Conservation (phyloP, 2,888 invertebrate genomes). For the Netelia virgata region DNA sequence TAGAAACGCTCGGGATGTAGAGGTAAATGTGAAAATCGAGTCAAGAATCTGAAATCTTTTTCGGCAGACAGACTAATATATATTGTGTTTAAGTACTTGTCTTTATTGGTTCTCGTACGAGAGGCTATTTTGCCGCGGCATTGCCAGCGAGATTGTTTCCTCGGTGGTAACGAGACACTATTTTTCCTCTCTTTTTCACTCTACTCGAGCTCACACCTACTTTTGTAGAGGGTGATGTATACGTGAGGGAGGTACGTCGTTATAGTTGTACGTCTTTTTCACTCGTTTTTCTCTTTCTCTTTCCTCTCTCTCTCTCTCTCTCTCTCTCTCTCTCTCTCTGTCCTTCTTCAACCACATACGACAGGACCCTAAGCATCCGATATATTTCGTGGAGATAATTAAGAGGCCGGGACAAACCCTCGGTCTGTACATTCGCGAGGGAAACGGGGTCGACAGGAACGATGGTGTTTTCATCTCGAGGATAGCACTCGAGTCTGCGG, state of each 20-base stretch:
- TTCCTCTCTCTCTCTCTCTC: conserved; percentile 43
- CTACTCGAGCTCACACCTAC: conserved; percentile 20
- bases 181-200: conserved; percentile 55
- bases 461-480: conserved; percentile 99
- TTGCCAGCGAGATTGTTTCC: conserved; percentile 58
- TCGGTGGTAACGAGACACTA: conserved; percentile 40
- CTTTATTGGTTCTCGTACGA: conserved; percentile 50
- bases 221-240: not conserved
- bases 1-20: not conserved
- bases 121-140: conserved; percentile 48
- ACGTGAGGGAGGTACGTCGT: not conserved
- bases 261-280: conserved; percentile 21
- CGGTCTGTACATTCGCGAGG: conserved; percentile 99
- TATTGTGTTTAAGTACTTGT: conserved; percentile 25
- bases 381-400: conserved; percentile 98
- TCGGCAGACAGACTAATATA: not conserved
- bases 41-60: not conserved
- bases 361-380: conserved; percentile 91
- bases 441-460: conserved; percentile 97
- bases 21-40: not conserved
- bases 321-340: too few species aligned
- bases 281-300: conserved; percentile 40
- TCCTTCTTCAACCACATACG: conserved; percentile 39
- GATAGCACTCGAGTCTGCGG: conserved; percentile 97
- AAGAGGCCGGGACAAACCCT: conserved; percentile 99